Evolutionary conservation across 35 echinoderm and acorn worm species (phyloP), one percentile per base, ranked within the genome.

Genomic region (Apostichopus parvimensis): DNA sequence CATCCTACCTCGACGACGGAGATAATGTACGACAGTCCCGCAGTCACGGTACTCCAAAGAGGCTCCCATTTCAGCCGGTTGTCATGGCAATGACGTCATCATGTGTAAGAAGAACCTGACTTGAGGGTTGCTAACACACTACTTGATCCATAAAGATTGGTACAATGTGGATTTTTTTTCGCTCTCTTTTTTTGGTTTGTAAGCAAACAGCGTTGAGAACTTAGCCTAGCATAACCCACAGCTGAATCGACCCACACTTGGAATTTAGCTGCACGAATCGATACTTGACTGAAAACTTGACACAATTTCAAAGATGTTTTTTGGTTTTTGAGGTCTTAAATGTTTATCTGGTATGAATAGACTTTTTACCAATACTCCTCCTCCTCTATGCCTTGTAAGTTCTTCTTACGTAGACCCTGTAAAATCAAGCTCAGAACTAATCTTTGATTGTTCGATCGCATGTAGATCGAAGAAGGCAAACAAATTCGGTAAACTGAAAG

Each of bases 31-130:
- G 7, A 75, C 17, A 1, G 57, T 59, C 57, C 34, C 9, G n/a
- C 81, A 58, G 81, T 84, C 54, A 84, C 54, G 8, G 57, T 88
- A 88, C 86, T 54, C 68, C 60, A 88, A 64, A 65, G 6, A 88
- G 22, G 86, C 86, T 72, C 61, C 62, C 64, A 18, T 64, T 88
- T 88, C 45, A 64, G 21, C 60, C 34, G 10, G 86, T 88, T 66
- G 45, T 66, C 34, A 88, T 88, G 62, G 62, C 68, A 55, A 88
- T 88, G 86, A 88, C 86, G 86, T 88, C 86, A 88, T 88, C 64
- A 52, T n/a, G 45, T 88, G 86, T 88, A 88, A 88, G 86, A 66
- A 26, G 86, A 88, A 26, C 60, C 60, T n/a, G 62, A 88, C 86
- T 75, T 88, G 62, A 88, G 86, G 86, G 86, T 28, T 88, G 62